These are phyloP conservation scores for cat (Felis catus) DNA, from an alignment of 2,113 vertebrate species.

Conservation along the genomic window DNA sequence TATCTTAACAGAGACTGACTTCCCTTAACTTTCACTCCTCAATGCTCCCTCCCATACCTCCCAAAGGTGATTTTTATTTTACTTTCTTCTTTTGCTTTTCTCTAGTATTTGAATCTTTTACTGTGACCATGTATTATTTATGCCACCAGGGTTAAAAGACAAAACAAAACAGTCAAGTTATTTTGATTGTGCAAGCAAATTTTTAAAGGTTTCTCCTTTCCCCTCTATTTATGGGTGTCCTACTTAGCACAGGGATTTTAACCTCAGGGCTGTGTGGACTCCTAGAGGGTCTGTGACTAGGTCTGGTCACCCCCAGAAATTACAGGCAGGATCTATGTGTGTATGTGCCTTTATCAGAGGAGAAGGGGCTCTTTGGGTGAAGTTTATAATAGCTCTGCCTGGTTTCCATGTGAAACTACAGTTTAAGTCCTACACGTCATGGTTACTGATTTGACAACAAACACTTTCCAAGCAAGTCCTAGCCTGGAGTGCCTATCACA, in stretches of 20 bases:
- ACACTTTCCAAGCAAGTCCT: constrained; percentile 13
- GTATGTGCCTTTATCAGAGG: not conserved
- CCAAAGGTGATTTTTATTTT: constrained; percentile 25
- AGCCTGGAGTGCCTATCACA: not conserved
- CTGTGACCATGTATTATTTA: not conserved
- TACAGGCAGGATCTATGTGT: not conserved
- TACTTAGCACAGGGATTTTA: not conserved
- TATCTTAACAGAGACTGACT: not conserved
- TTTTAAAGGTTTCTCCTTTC: not conserved
- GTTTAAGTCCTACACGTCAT: not conserved
- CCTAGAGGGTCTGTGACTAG: not conserved
- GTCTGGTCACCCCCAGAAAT: not conserved
- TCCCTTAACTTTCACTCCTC: not conserved
- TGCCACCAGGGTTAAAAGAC: not conserved
- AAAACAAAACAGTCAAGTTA: not conserved
- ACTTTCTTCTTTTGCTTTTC: constrained; percentile 6
- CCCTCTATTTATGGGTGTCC: not conserved
- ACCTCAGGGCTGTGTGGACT: not conserved
- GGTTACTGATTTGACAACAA: constrained; percentile 36
- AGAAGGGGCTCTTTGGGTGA: not conserved
- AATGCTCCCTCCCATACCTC: not conserved
- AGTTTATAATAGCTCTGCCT: not conserved
- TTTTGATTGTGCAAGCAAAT: not conserved
- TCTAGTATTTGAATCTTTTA: constrained; percentile 20
- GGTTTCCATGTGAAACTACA: constrained; percentile 22